Evolutionary conservation across 92 coral and sea anemone species (phyloP), one percentile per base, ranked within the genome.

Genomic region (Parazoanthus darwini): DNA sequence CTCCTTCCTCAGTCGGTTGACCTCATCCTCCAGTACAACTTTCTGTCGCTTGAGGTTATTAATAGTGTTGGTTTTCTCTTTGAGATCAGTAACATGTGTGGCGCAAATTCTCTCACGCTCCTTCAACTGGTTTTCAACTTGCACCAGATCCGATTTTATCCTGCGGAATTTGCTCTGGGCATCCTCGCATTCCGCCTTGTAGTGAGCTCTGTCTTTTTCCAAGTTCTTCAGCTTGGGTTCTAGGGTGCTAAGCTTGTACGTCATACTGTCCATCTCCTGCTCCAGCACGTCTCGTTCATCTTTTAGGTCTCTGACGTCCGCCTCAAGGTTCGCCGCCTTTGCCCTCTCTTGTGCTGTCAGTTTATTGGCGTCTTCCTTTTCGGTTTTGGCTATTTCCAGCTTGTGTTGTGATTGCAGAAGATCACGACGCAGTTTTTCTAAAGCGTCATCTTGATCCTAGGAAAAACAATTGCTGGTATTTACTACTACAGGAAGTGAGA

Each of bases 101-200:
- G 90, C 94, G 82, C 91, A 91, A 26, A 89, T 81, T 51, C 98
- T 94, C 18, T 95, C 94, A 80, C 94, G 91, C 84, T 93, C 98
- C 71, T 93, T 95, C 15, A 95, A 92, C 90, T 95, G 95, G 89
- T 93, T 95, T 37, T 94, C 94, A 36, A 89, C 90, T 46, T 95
- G 96, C 42, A 82, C 93, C 1, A 95, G 80, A 46, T 95, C 98
- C n/a, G 86, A 88, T 74, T 93, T 95, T 74, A 93, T 85, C 51
- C 92, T 90, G 43, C 96, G 91, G 51, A 88, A 80, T 87, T 93
- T 92, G 25, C 81, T 85, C 54, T 95, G 92, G 8, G 90, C 81
- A 15, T 88, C 94, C 56, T 93, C 93, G 66, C 90, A 77, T 67
- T 92, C 91, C 5, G 87, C 88, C 79, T 92, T 92, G 87, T 93